Evolutionary conservation across 2,888 invertebrate species (phyloP).

Genomic region (Drosophila engyochracea): DNA sequence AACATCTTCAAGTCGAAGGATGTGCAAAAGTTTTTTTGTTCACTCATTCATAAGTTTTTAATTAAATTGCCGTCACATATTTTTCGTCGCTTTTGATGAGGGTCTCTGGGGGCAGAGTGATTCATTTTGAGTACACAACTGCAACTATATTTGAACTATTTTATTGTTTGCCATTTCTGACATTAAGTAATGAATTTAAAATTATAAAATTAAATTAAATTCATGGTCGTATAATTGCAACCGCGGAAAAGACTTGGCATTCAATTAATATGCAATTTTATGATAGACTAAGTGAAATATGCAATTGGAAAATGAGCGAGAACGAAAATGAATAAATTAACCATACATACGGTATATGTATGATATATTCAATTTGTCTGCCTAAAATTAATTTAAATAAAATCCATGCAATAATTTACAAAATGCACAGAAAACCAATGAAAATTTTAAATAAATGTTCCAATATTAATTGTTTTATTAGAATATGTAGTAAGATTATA

Average conservation of each 20-base stretch:
- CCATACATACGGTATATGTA: neutral
- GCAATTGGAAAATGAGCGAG: neutral
- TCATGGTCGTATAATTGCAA: neutral
- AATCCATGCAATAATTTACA: neutral
- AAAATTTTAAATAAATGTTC: neutral
- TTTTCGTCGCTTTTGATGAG: conserved; percentile 56
- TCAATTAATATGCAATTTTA: neutral
- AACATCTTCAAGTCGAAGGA: conserved; percentile 81
- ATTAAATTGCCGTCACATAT: conserved; percentile 81
- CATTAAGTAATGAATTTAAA: neutral
- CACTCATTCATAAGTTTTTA: conserved; percentile 81
- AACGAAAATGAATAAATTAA: neutral
- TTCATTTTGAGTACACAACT: conserved; percentile 15
- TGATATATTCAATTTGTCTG: neutral
- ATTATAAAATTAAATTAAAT: neutral
- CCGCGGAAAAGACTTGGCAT: neutral
- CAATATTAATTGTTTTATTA: neutral
- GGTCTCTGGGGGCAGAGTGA: conserved; percentile 15
- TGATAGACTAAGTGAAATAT: neutral
- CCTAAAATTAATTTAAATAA: neutral
- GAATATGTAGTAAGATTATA: neutral
- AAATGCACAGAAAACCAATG: neutral
- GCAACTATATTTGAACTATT: conserved; percentile 15
- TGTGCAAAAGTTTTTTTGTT: conserved; percentile 78
- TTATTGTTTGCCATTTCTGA: neutral